phyloP scores from a whole-genome alignment of 2,888 invertebrate species.

The Apamea crenata region DNA sequence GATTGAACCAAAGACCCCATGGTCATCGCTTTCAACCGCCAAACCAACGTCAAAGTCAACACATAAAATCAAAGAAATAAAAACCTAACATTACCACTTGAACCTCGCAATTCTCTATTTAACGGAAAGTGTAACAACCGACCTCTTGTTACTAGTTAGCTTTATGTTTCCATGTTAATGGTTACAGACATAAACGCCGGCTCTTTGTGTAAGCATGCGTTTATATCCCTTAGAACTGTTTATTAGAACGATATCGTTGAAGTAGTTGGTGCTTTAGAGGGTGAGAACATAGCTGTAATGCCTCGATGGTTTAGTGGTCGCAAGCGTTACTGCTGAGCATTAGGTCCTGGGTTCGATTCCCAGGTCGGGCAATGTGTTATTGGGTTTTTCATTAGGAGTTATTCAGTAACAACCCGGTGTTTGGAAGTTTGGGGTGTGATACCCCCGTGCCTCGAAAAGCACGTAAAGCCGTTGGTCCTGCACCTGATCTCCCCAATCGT shows the following conservation, averaged over 20 bases:
- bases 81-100: conserved; percentile 20
- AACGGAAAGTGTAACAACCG: conserved; percentile 28
- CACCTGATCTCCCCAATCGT: no score
- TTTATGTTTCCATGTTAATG: conserved; percentile 68
- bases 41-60: conserved; percentile 15
- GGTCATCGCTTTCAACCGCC: not conserved
- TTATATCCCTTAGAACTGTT: conserved; percentile 17
- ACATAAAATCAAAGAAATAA: conserved; percentile 4
- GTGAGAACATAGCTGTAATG: not conserved
- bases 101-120: conserved; percentile 11
- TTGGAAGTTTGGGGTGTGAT: no score
- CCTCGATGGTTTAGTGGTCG: not conserved
- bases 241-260: not conserved
- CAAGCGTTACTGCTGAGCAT: not conserved
- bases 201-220: conserved; percentile 31
- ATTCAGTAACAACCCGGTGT: no score
- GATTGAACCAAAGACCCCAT: no score
- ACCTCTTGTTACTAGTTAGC: conserved; percentile 37
- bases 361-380: no score
- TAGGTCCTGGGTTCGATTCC: not conserved
- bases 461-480: no score
- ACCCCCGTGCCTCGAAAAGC: no score
- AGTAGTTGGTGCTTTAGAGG: not conserved
- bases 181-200: conserved; percentile 47
- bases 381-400: no score